Evolutionary conservation across 2,113 vertebrate genomes (phyloP).

Genomic region (Clarias macrocephalus): DNA sequence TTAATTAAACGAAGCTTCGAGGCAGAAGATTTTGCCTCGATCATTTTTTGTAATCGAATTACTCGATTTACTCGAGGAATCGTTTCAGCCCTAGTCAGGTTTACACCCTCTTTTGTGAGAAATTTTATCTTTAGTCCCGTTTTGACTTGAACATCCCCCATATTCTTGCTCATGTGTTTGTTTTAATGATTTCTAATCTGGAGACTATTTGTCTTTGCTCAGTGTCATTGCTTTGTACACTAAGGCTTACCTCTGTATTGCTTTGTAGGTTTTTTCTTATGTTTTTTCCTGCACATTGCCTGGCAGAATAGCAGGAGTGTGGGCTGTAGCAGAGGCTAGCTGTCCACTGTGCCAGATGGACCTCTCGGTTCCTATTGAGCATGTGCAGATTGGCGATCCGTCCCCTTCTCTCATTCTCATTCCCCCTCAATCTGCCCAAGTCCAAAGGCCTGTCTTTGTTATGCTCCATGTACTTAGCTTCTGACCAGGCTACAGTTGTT

Average conservation of each 20-base stretch:
- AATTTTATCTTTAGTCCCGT: too few species aligned
- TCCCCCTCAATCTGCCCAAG: neutral
- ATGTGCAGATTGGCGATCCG: neutral
- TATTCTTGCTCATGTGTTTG: neutral
- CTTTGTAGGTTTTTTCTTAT: constrained; percentile 25
- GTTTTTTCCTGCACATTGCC: constrained; percentile 37
- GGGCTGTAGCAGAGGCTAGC: constrained; percentile 34
- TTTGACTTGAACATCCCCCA: neutral
- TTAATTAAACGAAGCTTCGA: too few species aligned
- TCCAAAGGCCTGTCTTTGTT: constrained; percentile 15
- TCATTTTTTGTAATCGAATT: too few species aligned
- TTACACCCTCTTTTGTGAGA: too few species aligned
- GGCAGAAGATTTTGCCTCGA: too few species aligned
- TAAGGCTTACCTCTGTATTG: neutral
- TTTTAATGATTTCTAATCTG: neutral
- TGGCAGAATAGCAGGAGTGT: constrained; percentile 39
- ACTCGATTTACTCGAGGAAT: too few species aligned
- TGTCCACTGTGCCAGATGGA: constrained; percentile 42
- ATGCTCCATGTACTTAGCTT: constrained; percentile 2
- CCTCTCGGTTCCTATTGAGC: constrained; percentile 26
- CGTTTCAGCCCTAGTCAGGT: too few species aligned
- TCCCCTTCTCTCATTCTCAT: neutral
- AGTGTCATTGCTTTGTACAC: too few species aligned
- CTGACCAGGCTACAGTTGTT: neutral
- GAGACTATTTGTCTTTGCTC: neutral